phyloP scores from a whole-genome alignment of 1,140 invertebrate species.

The Cataglyphis hispanica region DNA sequence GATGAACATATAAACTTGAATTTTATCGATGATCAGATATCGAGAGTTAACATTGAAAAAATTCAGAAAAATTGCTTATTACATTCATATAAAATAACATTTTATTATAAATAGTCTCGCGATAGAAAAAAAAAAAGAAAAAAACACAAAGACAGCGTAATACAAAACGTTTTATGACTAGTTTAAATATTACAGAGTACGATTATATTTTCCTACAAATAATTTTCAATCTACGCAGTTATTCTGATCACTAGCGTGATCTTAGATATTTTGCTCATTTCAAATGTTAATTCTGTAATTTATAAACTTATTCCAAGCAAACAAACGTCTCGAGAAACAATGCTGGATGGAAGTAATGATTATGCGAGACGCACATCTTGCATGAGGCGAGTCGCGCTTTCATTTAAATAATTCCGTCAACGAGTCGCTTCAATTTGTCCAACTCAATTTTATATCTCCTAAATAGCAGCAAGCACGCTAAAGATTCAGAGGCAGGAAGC shows the following conservation, averaged over 20 bases:
- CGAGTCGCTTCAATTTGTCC: constrained; percentile 54
- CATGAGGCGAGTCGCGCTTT: constrained; percentile 39
- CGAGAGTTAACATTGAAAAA: neutral
- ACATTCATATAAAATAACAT: constrained; percentile 10
- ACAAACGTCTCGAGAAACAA: neutral
- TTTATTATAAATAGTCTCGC: neutral
- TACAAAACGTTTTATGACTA: neutral
- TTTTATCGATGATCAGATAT: neutral
- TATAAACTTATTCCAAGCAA: neutral
- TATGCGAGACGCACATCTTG: constrained; percentile 45
- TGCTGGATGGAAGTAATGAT: constrained; percentile 13
- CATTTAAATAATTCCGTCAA: constrained; percentile 58
- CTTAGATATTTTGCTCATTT: neutral
- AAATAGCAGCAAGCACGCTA: constrained; percentile 25
- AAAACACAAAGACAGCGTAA: neutral
- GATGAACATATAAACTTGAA: neutral
- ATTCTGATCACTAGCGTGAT: neutral
- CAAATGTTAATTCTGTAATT: constrained; percentile 2
- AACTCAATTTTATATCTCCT: constrained; percentile 30
- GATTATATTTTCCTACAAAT: neutral
- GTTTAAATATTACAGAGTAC: neutral
- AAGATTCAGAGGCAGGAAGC: constrained; percentile 36
- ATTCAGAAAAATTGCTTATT: neutral
- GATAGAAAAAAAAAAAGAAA: too few relatives aligned
- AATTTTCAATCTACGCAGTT: neutral